Percentiles rank a stretch among this genome's conserved stretches.
Evolutionary conservation across 1,140 invertebrate genomes (phyloP).

Genomic region (Brachionus calyciflorus): DNA sequence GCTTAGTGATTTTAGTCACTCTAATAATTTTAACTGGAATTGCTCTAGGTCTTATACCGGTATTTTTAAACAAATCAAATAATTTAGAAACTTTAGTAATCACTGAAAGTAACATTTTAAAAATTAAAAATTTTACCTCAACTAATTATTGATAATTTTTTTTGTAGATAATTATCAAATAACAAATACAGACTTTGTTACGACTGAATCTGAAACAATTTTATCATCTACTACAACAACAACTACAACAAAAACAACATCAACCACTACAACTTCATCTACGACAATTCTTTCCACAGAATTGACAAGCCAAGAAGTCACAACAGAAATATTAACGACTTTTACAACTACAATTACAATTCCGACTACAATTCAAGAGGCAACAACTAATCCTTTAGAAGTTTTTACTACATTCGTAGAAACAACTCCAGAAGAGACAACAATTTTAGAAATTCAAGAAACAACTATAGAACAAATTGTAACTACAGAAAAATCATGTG

Average conservation of each 20-base stretch:
- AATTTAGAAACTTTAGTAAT: conserved; percentile 19
- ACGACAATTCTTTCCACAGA: too few relatives aligned
- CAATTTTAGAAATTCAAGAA: neutral
- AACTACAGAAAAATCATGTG: neutral
- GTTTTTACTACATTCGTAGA: neutral
- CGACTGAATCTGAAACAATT: neutral
- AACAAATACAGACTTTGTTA: too few relatives aligned
- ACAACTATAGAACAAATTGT: neutral
- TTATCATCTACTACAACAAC: neutral
- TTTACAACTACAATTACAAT: neutral
- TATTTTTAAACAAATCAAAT: conserved; percentile 34
- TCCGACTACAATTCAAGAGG: neutral
- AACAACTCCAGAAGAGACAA: neutral
- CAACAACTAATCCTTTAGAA: neutral
- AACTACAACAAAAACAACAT: neutral
- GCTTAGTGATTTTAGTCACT: conserved; percentile 13
- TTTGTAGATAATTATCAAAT: too few relatives aligned
- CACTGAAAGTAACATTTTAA: neutral
- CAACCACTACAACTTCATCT: neutral
- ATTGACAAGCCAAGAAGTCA: too few relatives aligned
- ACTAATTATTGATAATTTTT: too few relatives aligned
- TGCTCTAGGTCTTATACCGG: conserved; percentile 13
- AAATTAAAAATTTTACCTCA: neutral
- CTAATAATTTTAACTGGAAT: neutral
- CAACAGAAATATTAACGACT: too few relatives aligned